These are phyloP conservation scores for Trachythela sp. DNA, from an alignment of 64 coral and sea anemone genomes.

Conservation along the genomic window DNA sequence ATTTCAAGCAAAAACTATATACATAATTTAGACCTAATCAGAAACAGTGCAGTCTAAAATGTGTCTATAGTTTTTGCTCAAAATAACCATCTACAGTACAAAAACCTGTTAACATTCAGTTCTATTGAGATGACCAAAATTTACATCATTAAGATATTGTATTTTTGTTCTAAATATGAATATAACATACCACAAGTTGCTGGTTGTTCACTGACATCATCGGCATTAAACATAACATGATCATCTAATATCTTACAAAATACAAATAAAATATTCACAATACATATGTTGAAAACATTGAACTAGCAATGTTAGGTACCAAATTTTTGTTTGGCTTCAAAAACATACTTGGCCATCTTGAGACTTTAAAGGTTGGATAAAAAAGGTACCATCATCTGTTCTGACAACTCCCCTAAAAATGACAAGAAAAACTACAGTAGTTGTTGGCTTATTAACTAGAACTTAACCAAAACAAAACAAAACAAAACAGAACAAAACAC, in stretches of 20 bases:
- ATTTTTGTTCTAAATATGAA: background rate
- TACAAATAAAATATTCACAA: background rate
- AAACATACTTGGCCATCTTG: background rate
- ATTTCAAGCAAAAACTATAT: no score
- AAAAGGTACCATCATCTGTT: background rate
- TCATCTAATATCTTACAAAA: background rate
- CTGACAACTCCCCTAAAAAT: constrained; percentile 10
- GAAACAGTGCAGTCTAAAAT: no score
- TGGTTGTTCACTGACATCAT: background rate
- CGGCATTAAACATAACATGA: background rate
- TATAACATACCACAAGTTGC: background rate
- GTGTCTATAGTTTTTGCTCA: no score
- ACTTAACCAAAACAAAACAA: background rate
- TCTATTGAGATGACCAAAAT: background rate
- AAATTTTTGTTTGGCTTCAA: background rate
- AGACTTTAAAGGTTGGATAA: background rate
- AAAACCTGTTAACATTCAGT: no score
- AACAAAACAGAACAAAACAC: no score
- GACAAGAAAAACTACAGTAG: background rate
- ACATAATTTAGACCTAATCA: no score
- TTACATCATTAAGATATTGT: background rate
- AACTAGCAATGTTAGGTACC: background rate
- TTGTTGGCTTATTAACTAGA: no score
- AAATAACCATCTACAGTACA: no score
- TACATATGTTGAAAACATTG: background rate